phyloP scores from a whole-genome alignment of 2,797 vertebrate genomes.

The Ceyx erithaca region DNA sequence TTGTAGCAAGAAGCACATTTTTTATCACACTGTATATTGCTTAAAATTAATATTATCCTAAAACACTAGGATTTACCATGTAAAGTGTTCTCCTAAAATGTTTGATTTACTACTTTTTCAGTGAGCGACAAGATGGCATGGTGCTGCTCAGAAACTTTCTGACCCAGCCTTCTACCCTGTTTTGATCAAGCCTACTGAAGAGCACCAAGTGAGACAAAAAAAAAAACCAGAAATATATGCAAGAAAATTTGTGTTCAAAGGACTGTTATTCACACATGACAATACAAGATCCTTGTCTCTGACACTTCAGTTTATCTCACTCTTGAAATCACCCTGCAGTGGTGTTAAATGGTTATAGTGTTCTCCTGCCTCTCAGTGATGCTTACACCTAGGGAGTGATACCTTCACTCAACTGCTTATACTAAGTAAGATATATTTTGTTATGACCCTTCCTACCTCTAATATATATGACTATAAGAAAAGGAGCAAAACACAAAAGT shows the following conservation, averaged over 20 bases:
- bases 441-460: not conserved
- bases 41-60: not conserved
- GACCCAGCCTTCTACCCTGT: slow-evolving; percentile 1
- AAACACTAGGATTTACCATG: not conserved
- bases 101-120: slow-evolving; percentile 54
- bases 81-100: not conserved
- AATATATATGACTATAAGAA: not conserved
- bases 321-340: not conserved
- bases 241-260: not conserved
- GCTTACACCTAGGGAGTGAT: accelerated
- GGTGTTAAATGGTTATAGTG: not conserved
- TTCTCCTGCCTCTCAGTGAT: not conserved
- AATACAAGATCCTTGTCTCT: not conserved
- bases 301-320: not conserved
- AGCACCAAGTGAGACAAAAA: not conserved
- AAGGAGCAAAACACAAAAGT: not conserved
- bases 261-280: not conserved
- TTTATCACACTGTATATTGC: not conserved
- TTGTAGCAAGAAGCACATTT: not conserved
- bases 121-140: slow-evolving; percentile 74
- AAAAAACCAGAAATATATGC: not conserved
- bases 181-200: not conserved
- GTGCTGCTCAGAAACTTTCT: slow-evolving; percentile 79
- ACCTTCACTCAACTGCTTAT: not conserved
- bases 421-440: not conserved